A percentile compares a stretch with the other conserved stretches of the same genome.
Conservation (phyloP, 2,888 invertebrate species). For the Sialis lutaria region DNA sequence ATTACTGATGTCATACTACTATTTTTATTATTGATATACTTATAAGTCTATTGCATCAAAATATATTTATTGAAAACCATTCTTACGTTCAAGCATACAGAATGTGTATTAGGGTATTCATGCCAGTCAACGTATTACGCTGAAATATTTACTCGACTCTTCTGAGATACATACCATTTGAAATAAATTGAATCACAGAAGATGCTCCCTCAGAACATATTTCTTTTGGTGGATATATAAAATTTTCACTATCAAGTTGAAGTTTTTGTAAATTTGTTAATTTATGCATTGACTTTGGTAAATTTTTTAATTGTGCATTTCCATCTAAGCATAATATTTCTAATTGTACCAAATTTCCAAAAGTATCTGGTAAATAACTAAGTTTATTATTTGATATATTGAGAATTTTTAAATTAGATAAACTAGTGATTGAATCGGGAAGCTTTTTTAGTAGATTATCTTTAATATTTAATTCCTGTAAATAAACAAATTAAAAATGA, state of each 20-base stretch:
- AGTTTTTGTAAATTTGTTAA: constrained; percentile 42
- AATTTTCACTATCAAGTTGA: constrained; percentile 39
- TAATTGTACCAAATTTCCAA: constrained; percentile 44
- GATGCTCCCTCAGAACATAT: constrained; percentile 39
- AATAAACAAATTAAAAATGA: constrained; percentile 10
- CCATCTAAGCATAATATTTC: constrained; percentile 39
- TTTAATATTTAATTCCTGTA: constrained; percentile 54
- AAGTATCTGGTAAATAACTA: constrained; percentile 38
- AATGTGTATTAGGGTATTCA: too few species aligned
- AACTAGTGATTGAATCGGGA: constrained; percentile 46
- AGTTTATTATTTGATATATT: constrained; percentile 56
- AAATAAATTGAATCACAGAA: constrained; percentile 47
- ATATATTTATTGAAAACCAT: too few species aligned
- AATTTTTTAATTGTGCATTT: constrained; percentile 36
- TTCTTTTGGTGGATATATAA: constrained; percentile 46
- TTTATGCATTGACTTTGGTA: constrained; percentile 48
- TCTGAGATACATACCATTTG: constrained; percentile 32
- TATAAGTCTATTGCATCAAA: too few species aligned
- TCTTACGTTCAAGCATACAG: too few species aligned
- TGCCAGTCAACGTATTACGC: too few species aligned
- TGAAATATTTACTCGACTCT: too few species aligned
- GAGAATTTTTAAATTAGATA: constrained; percentile 44
- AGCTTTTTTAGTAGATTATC: constrained; percentile 51
- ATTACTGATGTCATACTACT: too few species aligned
- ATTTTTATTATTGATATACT: too few species aligned